Evolutionary conservation across 2,888 invertebrate genomes (phyloP).

Genomic region (Tenodera sinensis): DNA sequence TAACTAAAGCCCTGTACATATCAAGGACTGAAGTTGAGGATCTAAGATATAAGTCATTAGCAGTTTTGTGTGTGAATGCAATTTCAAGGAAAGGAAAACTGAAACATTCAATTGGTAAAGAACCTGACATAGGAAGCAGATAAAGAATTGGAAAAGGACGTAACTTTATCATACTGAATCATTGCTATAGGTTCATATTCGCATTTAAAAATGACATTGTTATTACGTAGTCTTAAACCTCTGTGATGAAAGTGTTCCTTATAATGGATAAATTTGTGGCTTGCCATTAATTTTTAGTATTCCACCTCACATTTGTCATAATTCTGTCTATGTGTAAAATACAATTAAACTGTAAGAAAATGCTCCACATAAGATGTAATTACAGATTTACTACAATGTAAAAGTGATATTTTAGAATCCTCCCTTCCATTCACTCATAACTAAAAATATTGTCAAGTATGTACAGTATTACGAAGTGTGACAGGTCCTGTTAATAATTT

Average conservation of each 20-base stretch:
- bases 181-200: too few species aligned
- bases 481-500: background rate
- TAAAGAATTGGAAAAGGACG: too few species aligned
- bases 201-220: too few species aligned
- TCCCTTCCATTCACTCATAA: background rate
- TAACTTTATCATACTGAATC: too few species aligned
- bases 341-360: background rate
- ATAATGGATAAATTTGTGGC: background rate
- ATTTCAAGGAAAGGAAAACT: too few species aligned
- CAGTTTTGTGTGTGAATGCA: too few species aligned
- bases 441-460: background rate
- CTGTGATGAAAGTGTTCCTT: background rate
- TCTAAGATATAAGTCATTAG: too few species aligned
- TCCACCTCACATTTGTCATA: background rate
- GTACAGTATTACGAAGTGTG: background rate
- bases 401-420: background rate
- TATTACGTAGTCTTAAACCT: background rate
- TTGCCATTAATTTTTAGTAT: background rate
- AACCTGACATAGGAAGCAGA: too few species aligned
- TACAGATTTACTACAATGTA: background rate
- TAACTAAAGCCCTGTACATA: too few species aligned
- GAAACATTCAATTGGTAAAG: too few species aligned
- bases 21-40: too few species aligned
- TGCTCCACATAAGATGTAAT: background rate
- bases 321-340: background rate